Conservation (phyloP, 2,113 vertebrate species). For the Dromiciops gliroides region DNA sequence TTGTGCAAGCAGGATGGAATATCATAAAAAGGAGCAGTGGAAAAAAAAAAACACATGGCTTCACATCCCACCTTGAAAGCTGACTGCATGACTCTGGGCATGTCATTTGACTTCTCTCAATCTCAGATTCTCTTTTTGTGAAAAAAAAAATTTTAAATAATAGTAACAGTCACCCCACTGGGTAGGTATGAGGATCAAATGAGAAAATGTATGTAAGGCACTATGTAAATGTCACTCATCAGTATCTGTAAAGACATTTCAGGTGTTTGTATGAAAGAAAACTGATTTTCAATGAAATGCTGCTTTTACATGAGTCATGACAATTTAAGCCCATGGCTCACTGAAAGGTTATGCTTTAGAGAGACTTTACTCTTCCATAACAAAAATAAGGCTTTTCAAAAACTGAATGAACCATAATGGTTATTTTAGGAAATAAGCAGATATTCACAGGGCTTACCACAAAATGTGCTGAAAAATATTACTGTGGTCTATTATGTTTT, state of each 20-base stretch:
- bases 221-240: neutral
- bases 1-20: neutral
- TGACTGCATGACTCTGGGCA: neutral
- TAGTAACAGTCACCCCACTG: neutral
- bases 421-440: constrained; percentile 28
- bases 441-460: neutral
- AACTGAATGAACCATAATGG: neutral
- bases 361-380: constrained; percentile 2
- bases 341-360: neutral
- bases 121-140: neutral
- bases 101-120: neutral
- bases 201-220: neutral
- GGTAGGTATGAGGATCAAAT: neutral
- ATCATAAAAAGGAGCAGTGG: neutral
- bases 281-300: constrained; percentile 30
- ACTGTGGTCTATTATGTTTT: neutral
- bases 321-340: constrained; percentile 10
- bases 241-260: constrained; percentile 1
- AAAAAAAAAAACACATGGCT: neutral
- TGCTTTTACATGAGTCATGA: neutral
- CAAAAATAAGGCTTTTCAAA: neutral
- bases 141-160: neutral
- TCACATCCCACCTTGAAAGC: neutral
- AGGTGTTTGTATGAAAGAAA: neutral
- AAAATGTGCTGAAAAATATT: neutral